phyloP scores from a whole-genome alignment of 2,113 vertebrate genomes.

The Hucho hucho region DNA sequence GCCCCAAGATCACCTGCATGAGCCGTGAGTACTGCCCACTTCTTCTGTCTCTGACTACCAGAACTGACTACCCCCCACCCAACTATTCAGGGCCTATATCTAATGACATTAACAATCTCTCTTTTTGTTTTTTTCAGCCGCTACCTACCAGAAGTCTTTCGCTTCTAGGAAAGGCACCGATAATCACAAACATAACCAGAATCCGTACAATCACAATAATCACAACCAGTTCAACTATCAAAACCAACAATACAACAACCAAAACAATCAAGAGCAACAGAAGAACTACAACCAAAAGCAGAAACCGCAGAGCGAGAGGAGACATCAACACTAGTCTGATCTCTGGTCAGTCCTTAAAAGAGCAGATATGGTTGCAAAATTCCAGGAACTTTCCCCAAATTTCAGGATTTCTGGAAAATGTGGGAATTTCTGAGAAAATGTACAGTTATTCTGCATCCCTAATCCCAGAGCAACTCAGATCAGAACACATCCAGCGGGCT shows the following conservation, averaged over 20 bases:
- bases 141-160: conserved; percentile 84
- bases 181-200: conserved; percentile 63
- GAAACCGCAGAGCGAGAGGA: conserved; percentile 34
- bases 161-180: conserved; percentile 76
- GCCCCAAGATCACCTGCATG: conserved; percentile 89
- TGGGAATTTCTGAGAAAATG: too few relatives aligned
- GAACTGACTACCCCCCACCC: background rate
- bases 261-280: conserved; percentile 40
- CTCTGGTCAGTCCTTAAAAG: background rate
- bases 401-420: too few relatives aligned
- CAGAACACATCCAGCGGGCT: background rate
- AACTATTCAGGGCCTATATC: background rate
- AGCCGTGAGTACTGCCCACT: conserved; percentile 81
- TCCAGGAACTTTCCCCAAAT: too few relatives aligned
- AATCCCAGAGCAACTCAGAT: background rate
- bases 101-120: background rate
- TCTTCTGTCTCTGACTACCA: too few relatives aligned
- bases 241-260: conserved; percentile 18
- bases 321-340: conserved; percentile 32
- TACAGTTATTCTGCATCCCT: too few relatives aligned
- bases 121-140: conserved; percentile 73
- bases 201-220: conserved; percentile 26
- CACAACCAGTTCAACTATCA: conserved; percentile 1
- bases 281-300: conserved; percentile 11
- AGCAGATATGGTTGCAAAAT: too few relatives aligned